Conservation (phyloP, 2,797 vertebrate species). For the Gymnoscopelus braueri region DNA sequence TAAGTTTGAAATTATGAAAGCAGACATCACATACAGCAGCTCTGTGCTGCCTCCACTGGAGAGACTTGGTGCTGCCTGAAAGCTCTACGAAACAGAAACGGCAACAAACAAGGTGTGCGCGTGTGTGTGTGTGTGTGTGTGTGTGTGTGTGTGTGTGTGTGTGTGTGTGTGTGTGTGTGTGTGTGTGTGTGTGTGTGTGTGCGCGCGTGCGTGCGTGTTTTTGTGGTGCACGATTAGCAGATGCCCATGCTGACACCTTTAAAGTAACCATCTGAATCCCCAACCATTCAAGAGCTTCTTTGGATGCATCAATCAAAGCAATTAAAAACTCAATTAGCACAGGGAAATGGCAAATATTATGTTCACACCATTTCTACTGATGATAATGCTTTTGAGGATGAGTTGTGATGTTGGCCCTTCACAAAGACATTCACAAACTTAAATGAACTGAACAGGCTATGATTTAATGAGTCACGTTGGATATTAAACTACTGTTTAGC, state of each 20-base stretch:
- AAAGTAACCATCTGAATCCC: constrained; percentile 46
- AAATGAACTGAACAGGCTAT: constrained; percentile 23
- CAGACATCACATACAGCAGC: too few species aligned
- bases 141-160: constrained; percentile 12
- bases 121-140: constrained; percentile 8
- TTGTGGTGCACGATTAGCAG: constrained; percentile 14
- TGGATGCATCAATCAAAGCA: constrained; percentile 68
- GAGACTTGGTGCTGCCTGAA: constrained; percentile 47
- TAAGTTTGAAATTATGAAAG: too few species aligned
- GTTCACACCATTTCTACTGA: constrained; percentile 36
- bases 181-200: constrained; percentile 6
- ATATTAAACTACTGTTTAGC: too few species aligned
- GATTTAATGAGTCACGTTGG: constrained; percentile 32
- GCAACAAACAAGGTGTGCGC: constrained; percentile 27
- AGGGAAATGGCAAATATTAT: constrained; percentile 65
- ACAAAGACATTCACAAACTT: constrained; percentile 16
- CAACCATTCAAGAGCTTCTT: constrained; percentile 58
- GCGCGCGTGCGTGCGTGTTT: too few species aligned
- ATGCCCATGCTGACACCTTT: constrained; percentile 23
- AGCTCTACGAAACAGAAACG: constrained; percentile 55
- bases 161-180: constrained; percentile 7
- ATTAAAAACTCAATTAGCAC: constrained; percentile 65
- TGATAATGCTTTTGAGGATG: constrained; percentile 42
- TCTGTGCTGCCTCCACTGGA: too few species aligned
- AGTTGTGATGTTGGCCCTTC: constrained; percentile 22